Conservation (phyloP, 2,113 vertebrate genomes). For the Aleadryas rufinucha region DNA sequence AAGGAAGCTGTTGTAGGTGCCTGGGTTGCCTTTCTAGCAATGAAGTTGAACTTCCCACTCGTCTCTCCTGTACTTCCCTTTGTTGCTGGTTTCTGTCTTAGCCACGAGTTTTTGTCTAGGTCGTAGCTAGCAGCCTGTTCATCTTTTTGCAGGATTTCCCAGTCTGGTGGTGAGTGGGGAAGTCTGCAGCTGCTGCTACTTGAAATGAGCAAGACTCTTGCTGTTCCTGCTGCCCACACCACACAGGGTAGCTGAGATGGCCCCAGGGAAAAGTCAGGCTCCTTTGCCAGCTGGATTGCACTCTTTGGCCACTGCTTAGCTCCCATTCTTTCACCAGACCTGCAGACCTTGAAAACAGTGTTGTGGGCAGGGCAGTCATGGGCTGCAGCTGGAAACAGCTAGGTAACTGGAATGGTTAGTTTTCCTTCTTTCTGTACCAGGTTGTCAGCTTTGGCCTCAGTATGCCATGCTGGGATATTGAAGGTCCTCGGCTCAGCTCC, state of each 20-base stretch:
- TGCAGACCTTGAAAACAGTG: not conserved
- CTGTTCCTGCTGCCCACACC: not conserved
- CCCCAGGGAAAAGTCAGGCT: not conserved
- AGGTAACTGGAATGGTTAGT: not conserved
- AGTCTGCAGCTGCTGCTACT: not conserved
- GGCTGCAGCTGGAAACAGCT: not conserved
- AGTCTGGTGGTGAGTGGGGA: not conserved
- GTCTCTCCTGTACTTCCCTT: not conserved
- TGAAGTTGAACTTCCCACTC: not conserved
- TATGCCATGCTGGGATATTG: not conserved
- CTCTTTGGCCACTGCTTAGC: not conserved
- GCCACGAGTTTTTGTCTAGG: not conserved
- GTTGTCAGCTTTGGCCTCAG: not conserved
- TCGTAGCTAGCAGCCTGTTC: not conserved
- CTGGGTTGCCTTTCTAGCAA: slow-evolving; percentile 45
- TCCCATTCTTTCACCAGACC: not conserved
- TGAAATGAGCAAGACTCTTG: not conserved
- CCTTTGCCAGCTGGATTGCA: not conserved
- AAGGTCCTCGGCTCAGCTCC: not conserved
- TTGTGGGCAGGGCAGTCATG: not conserved
- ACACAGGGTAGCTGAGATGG: not conserved
- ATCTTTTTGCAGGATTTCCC: not conserved
- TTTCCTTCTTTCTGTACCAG: not conserved
- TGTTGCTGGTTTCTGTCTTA: slow-evolving; percentile 9
- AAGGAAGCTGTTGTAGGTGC: not conserved